These are phyloP conservation scores for Corapipo altera DNA, from an alignment of 2,113 vertebrate genomes.

Conservation along the genomic window DNA sequence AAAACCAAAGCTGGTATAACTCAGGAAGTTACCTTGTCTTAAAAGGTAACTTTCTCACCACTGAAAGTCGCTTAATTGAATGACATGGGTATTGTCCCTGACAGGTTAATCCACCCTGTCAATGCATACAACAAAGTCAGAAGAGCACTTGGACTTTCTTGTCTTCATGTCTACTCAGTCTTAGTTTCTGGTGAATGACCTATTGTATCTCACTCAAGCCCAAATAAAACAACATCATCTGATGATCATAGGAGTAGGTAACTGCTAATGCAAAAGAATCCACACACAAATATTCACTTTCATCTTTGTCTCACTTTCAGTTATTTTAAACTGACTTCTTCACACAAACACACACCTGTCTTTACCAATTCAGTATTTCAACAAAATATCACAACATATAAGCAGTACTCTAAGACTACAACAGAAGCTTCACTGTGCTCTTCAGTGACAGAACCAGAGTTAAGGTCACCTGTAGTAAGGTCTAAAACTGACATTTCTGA, in stretches of 20 bases:
- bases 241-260: background rate
- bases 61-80: background rate
- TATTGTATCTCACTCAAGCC: background rate
- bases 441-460: background rate
- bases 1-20: background rate
- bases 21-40: background rate
- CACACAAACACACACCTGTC: fast-evolving
- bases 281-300: background rate
- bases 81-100: background rate
- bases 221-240: background rate
- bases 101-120: background rate
- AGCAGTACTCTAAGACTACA: background rate
- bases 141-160: background rate
- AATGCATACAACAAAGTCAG: background rate
- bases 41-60: background rate
- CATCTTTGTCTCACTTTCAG: background rate
- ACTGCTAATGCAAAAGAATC: background rate
- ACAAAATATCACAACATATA: background rate
- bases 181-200: background rate
- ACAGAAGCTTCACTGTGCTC: background rate
- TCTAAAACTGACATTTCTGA: constrained; percentile 35
- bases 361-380: background rate
- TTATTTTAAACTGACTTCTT: background rate
- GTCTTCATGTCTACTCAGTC: background rate
- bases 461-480: background rate